Evolutionary conservation across 2,888 invertebrate genomes (phyloP), one percentile per base, ranked within the genome.

Genomic region (Agonum fuliginosum): DNA sequence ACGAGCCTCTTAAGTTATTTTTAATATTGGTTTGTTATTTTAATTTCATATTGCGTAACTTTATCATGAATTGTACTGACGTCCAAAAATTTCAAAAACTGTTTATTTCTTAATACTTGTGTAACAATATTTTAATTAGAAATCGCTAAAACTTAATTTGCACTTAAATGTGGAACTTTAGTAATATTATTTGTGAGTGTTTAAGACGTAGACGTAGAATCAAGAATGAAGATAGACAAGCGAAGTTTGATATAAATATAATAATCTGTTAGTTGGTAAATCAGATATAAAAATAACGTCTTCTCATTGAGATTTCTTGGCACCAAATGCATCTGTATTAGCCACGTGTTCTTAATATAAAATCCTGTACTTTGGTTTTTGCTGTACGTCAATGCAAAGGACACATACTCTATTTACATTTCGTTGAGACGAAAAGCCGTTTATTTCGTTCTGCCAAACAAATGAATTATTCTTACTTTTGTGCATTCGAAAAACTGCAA

Each of bases 341-440:
- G 34, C 51, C 71, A 72, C 71, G 51, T 72, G 73, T 73, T 19
- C 73, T 43, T 73, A 71, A 71, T 51, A 34, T 71, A 71, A 71
- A 71, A 67, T 67, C 12, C 17, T 73, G 72, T 37, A 73, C 73
- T 73, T 73, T 73, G 73, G 14, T 58, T n/a, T 43, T 62, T 30
- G 1, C 34, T 62, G 17, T 62, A 62, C 62, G 62, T 62, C 62
- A 62, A 17, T 62, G 62, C 62, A 62, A 62, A 62, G 62, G 62
- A 62, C 62, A 62, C 10, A 19, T 30, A 62, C 30, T 48, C 20
- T 62, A 34, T 62, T 62, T 34, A 34, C 62, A 30, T 62, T 30
- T 34, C 37, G 37, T 10, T 12, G 22, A 51, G 14, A 46, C 19
- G 22, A 58, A 6, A 58, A 58, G 10, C 58, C 10, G 14, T 30